Base-by-base conservation (phyloP, 1,140 invertebrate genomes). In the Drosophila neocordata region DNA sequence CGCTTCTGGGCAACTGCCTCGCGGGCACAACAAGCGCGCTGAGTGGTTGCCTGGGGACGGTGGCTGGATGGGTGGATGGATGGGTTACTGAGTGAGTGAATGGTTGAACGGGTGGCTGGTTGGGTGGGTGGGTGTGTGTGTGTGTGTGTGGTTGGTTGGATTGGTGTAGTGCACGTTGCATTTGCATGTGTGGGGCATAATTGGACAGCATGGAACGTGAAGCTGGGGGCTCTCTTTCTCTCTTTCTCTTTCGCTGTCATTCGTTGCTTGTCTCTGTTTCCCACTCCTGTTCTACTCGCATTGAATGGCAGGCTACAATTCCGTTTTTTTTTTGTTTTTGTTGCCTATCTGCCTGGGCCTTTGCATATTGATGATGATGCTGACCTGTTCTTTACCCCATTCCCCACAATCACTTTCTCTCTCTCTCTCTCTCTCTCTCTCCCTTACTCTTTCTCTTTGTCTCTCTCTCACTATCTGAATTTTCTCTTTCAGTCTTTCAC, bases 161-260 rank as follows among this genome's bases (percentile, higher is more conserved):
- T 58, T 64, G 77, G 37, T 51, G 8, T 55, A 53, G 62, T 64
- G 77, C 79, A 88, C 78, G 79, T 82, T 87, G 82, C 82, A 88
- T 87, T 83, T 87, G 71, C 83, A 88, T 87, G 83, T 88, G 82
- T 81, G 79, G 53, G 83, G 71, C 83, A 85, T 85, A 85, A 87
- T 87, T 85, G 82, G 80, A 84, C 77, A 84, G 73, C 66, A 59
- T 75, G 62, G 68, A 58, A 67, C 52, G 62, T 76, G 52, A 57
- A 52, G 51, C 62, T 55, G 53, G 58, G 55, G 65, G 20, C 27
- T 31, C 34, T 65, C 38, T 20, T 34, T 18, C 20, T 37, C 12
- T 27, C 18, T 24, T 11, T 44, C 11, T 51, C 7, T 35, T 38
- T 27, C 11, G 38, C 38, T 41, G 6, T 24, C 38, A n/a, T 12